A percentile compares a stretch with the other conserved stretches of the same genome.
These are phyloP conservation scores for Acleris emargana DNA, from an alignment of 2,888 invertebrate genomes.

Conservation along the genomic window DNA sequence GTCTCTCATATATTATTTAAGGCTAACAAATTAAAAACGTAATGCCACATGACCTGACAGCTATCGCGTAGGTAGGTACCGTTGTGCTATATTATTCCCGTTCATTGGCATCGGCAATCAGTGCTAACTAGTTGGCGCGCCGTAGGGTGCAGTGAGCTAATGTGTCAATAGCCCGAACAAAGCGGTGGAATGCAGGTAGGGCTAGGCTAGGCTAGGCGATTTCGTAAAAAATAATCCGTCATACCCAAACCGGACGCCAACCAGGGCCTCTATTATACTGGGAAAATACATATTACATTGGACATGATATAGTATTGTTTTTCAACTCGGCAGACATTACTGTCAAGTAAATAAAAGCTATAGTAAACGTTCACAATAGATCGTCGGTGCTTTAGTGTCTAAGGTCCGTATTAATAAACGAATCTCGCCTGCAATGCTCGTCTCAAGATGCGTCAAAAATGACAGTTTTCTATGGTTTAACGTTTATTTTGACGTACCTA, in stretches of 20 bases:
- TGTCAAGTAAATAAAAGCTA: too few species aligned
- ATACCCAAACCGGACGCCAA: background rate
- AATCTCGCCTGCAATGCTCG: too few species aligned
- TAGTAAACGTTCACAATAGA: too few species aligned
- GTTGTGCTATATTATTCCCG: slow-evolving; percentile 40
- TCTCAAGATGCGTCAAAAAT: too few species aligned
- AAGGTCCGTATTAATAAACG: too few species aligned
- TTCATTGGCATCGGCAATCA: slow-evolving; percentile 42
- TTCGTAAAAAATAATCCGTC: too few species aligned
- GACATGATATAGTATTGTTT: background rate
- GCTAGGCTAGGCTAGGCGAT: slow-evolving; percentile 18
- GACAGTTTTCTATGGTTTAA: too few species aligned
- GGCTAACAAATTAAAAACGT: slow-evolving; percentile 21
- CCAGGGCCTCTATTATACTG: background rate
- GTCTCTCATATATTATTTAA: slow-evolving; percentile 3
- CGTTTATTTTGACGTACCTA: too few species aligned
- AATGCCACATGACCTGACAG: slow-evolving; percentile 18
- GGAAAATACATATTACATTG: too few species aligned
- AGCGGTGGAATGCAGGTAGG: slow-evolving; percentile 29
- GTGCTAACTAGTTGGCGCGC: slow-evolving; percentile 40
- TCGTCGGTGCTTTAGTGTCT: too few species aligned
- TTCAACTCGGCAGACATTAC: too few species aligned
- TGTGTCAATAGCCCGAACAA: slow-evolving; percentile 42
- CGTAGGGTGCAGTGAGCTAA: slow-evolving; percentile 41
- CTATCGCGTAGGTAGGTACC: slow-evolving; percentile 35